Evolutionary conservation across 2,888 invertebrate genomes (phyloP).

Genomic region (Drosophila multiciliata): DNA sequence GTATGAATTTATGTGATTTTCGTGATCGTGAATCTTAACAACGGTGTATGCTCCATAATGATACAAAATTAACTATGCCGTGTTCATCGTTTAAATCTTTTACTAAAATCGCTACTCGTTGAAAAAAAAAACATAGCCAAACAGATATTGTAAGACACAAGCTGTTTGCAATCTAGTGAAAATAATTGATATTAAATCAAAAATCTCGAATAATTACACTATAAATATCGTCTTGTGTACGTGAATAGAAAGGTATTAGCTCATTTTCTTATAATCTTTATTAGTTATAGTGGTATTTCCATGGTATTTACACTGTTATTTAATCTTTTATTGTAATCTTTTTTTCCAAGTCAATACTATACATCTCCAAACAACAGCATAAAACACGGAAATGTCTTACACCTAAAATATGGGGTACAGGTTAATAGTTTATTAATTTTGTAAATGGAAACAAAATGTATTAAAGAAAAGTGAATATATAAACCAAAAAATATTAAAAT

Average conservation of each 20-base stretch:
- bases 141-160: not conserved
- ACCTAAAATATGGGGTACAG: constrained; percentile 6
- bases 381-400: constrained; percentile 40
- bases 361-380: constrained; percentile 7
- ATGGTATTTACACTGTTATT: constrained; percentile 1
- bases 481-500: constrained; percentile 20
- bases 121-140: not conserved
- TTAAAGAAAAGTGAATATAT: constrained; percentile 29
- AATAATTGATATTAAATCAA: not conserved
- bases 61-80: constrained; percentile 4
- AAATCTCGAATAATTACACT: constrained; percentile 7
- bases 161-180: constrained; percentile 5
- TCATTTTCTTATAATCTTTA: not conserved
- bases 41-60: constrained; percentile 12
- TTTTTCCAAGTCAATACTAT: constrained; percentile 11
- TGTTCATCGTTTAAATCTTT: constrained; percentile 3
- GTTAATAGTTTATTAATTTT: constrained; percentile 23
- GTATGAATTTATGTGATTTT: constrained; percentile 23
- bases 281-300: not conserved
- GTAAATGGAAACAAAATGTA: constrained; percentile 22
- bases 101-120: not conserved
- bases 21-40: constrained; percentile 2
- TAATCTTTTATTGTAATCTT: constrained; percentile 24
- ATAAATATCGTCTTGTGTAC: constrained; percentile 1
- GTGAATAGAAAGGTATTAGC: constrained; percentile 2